Conservation (phyloP, 2,797 vertebrate species). For the Lacerta bilineata region DNA sequence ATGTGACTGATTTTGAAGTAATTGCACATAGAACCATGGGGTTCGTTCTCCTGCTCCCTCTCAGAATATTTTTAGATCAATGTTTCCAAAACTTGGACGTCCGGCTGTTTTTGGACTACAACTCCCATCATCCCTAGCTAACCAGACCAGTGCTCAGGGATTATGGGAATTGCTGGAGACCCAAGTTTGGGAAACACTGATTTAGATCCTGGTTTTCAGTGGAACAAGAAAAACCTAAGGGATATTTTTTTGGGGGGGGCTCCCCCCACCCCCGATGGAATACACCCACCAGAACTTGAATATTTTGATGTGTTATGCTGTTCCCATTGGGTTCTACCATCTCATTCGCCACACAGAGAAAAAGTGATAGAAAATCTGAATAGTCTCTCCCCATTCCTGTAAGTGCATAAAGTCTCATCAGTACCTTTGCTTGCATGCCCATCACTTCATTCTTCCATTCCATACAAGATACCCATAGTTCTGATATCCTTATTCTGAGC, state of each 20-base stretch:
- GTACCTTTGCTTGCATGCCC: background rate
- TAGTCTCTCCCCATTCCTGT: background rate
- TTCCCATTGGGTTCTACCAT: constrained; percentile 10
- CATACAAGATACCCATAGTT: background rate
- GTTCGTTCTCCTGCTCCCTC: background rate
- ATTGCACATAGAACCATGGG: background rate
- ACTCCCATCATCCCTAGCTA: too few relatives aligned
- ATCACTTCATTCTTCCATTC: background rate
- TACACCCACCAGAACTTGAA: background rate
- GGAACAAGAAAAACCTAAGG: background rate
- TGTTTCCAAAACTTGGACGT: too few relatives aligned
- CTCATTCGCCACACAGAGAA: constrained; percentile 1
- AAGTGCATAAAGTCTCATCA: background rate
- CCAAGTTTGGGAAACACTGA: too few relatives aligned
- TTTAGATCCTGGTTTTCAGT: background rate
- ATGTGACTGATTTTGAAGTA: background rate
- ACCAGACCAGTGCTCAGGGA: too few relatives aligned
- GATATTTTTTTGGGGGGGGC: background rate
- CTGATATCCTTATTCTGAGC: background rate
- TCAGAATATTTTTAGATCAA: background rate
- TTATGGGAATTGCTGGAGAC: too few relatives aligned
- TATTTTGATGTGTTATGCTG: background rate
- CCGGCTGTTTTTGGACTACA: too few relatives aligned
- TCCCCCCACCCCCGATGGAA: background rate
- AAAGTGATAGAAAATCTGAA: background rate